Conservation (phyloP, 2,888 invertebrate genomes). For the Cistogaster globosa region DNA sequence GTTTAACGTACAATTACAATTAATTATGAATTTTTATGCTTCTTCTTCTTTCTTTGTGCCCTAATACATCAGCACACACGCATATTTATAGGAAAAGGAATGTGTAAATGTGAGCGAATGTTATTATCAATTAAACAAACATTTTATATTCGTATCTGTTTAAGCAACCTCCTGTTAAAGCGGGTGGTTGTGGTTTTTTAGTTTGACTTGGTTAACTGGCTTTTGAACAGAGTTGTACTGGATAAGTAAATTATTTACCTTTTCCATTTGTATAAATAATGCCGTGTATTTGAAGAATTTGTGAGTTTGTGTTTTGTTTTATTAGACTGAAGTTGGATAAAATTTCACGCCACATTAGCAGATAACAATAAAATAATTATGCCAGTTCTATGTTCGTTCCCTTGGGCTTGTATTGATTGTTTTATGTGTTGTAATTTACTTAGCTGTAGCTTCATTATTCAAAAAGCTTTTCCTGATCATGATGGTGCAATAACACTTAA, state of each 20-base stretch:
- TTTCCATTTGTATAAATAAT: conserved; percentile 38
- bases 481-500: no score
- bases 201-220: conserved; percentile 30
- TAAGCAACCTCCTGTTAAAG: conserved; percentile 4
- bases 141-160: conserved; percentile 28
- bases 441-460: conserved; percentile 58
- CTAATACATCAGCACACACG: background rate
- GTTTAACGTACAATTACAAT: conserved; percentile 68
- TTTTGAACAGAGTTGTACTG: background rate
- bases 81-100: background rate
- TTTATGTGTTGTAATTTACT: background rate
- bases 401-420: conserved; percentile 8
- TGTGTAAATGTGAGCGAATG: background rate
- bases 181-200: conserved; percentile 36
- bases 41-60: conserved; percentile 7
- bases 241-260: conserved; percentile 45
- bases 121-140: conserved; percentile 56
- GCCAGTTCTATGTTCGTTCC: conserved; percentile 42
- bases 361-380: conserved; percentile 78
- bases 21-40: conserved; percentile 71
- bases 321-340: conserved; percentile 70
- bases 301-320: conserved; percentile 39
- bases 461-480: conserved; percentile 51
- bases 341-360: conserved; percentile 78
- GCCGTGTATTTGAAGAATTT: background rate